phyloP scores from a whole-genome alignment of 2,888 invertebrate genomes.

The Minunthozetes semirufus region DNA sequence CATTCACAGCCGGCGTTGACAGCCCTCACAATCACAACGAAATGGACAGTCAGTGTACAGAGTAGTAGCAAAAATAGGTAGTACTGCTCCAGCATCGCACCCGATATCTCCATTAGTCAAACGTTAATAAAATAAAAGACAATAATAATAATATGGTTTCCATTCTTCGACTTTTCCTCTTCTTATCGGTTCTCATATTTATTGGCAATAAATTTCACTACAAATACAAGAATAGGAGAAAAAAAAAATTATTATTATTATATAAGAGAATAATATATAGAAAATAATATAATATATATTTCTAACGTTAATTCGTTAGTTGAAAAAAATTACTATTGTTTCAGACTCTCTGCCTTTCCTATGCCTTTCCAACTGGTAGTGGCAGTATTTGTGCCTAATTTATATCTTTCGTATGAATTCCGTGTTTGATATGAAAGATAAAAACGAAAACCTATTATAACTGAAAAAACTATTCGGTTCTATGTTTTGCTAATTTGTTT shows the following conservation, averaged over 20 bases:
- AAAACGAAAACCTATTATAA: too few relatives aligned
- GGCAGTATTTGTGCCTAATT: too few relatives aligned
- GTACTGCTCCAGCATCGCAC: neutral
- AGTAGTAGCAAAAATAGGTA: neutral
- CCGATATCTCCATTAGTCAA: neutral
- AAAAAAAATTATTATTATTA: neutral
- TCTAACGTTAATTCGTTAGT: neutral
- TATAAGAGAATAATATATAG: neutral
- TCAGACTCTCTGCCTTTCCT: too few relatives aligned
- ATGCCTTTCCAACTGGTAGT: too few relatives aligned
- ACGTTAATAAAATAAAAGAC: neutral
- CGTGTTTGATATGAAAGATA: too few relatives aligned
- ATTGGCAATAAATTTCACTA: neutral
- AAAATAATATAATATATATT: neutral
- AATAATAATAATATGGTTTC: neutral
- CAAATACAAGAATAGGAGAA: neutral
- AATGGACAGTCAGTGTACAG: neutral
- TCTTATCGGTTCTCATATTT: neutral
- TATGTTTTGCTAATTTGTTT: too few relatives aligned
- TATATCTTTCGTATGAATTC: too few relatives aligned
- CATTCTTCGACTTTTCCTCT: neutral
- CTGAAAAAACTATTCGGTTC: too few relatives aligned
- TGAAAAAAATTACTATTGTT: too few relatives aligned
- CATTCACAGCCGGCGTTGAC: conserved; percentile 59
- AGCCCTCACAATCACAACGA: neutral